Evolutionary conservation across 37 sponge, comb jelly and placozoan genomes (phyloP).

Genomic region (Lycopodina hypogea): DNA sequence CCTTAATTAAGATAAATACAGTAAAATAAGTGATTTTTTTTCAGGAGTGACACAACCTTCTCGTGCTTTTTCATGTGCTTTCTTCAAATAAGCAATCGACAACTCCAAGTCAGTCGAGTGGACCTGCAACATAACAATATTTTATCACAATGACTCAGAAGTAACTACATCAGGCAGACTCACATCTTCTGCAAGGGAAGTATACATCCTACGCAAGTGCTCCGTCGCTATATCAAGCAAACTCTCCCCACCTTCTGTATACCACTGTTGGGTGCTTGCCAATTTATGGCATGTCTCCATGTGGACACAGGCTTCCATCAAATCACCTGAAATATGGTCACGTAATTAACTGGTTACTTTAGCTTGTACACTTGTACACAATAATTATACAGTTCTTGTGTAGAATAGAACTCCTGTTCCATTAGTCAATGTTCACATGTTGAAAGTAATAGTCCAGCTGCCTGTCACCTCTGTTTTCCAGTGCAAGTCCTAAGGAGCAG

Average conservation of each 20-base stretch:
- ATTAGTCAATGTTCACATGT: no score
- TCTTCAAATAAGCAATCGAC: conserved; percentile 55
- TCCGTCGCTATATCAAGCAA: conserved; percentile 72
- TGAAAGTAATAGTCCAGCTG: neutral
- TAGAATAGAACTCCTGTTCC: no score
- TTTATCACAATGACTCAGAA: neutral
- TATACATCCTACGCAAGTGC: conserved; percentile 77
- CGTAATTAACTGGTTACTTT: no score
- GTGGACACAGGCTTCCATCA: conserved; percentile 53
- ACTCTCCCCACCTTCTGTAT: conserved; percentile 75
- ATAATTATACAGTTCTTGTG: no score
- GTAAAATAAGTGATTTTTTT: neutral
- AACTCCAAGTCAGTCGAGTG: conserved; percentile 8
- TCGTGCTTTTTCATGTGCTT: conserved; percentile 71
- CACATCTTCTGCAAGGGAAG: conserved; percentile 74
- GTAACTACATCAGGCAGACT: neutral
- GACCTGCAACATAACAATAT: conserved; percentile 5
- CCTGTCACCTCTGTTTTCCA: conserved; percentile 72
- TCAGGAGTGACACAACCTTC: conserved; percentile 33
- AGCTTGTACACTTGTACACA: no score
- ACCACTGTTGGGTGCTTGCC: conserved; percentile 68
- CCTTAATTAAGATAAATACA: conserved; percentile 27
- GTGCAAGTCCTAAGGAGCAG: conserved; percentile 73
- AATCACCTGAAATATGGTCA: conserved; percentile 51
- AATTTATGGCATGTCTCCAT: conserved; percentile 67